Evolutionary conservation across 1,140 invertebrate species (phyloP), one percentile per base, ranked within the genome.

Genomic region (Aphelinus atriplicis): DNA sequence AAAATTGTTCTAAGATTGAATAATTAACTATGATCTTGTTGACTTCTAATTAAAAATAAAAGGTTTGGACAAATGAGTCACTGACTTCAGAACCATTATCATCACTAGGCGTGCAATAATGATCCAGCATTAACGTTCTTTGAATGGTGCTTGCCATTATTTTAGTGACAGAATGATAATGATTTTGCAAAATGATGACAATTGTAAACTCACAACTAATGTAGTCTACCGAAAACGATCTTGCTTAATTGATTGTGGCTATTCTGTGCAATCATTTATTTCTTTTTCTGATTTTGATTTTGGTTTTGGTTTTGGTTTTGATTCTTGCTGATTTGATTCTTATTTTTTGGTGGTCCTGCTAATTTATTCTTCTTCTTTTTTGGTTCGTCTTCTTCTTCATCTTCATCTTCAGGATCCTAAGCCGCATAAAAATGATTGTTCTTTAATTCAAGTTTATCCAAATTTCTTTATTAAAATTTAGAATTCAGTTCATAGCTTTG

Each of bases 381-480:
- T 78, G 87, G 87, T 58, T 85, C 85, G 80, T 88, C 87, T 2
- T 88, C 87, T 1, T 88, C 86, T 61, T 88, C 87, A 3, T 88
- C 87, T 26, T 88, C 87, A 51, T 85, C 84, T 77, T 87, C 86
- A 5, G 82, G 82, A 77, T 88, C 87, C 87, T 88, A 80, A 26
- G 78, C 81, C 77, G 75, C 67, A 81, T 79, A 69, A 77, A 81
- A 80, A 78, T 63, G 70, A 79, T 70, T 77, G 77, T 76, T 56
- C 72, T 77, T 80, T 79, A 57, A 65, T 58, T 73, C 7, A 65
- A 3, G 6, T 45, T 64, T 64, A 46, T 61, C 3, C 60, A 48
- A 71, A 53, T 6, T 26, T 26, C 26, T 26, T 26, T 26, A 26
- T 26, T 26, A 26, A 26, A 26, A 26, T 26, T 26, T 26, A 26